phyloP scores from a whole-genome alignment of 2,113 vertebrate genomes.

The Lasiurus borealis region DNA sequence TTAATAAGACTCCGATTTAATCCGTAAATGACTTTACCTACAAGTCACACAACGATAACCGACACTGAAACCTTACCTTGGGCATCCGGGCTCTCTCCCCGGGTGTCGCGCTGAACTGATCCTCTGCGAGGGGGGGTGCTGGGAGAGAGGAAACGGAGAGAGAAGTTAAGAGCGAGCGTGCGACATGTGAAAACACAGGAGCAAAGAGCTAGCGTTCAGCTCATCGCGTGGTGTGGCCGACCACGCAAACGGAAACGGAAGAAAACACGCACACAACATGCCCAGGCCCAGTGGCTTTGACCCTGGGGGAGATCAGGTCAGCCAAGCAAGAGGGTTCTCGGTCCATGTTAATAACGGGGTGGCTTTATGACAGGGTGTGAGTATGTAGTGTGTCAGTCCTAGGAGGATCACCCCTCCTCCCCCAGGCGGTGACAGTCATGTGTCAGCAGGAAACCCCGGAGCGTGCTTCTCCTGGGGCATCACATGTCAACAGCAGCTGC shows the following conservation, averaged over 20 bases:
- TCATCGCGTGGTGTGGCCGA: conserved; percentile 64
- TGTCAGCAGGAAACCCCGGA: not conserved
- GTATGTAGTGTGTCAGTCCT: not conserved
- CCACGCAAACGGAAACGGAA: conserved; percentile 64
- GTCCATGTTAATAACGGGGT: conserved; percentile 66
- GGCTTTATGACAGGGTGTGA: not conserved
- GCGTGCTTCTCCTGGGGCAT: not conserved
- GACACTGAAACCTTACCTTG: conserved; percentile 84
- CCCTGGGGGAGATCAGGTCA: no score
- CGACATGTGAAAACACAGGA: conserved; percentile 60
- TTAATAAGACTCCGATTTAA: not conserved
- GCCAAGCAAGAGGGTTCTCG: conserved; percentile 68
- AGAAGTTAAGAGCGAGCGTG: conserved; percentile 61
- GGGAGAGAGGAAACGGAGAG: not conserved
- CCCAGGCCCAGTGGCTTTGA: conserved; percentile 69
- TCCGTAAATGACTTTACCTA: not conserved
- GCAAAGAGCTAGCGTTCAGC: conserved; percentile 18
- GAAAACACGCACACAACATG: conserved; percentile 58
- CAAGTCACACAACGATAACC: not conserved
- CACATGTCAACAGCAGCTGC: not conserved
- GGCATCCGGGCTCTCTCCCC: conserved; percentile 87
- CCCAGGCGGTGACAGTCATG: not conserved
- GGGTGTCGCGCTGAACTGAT: conserved; percentile 82
- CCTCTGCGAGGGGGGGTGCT: conserved; percentile 84
- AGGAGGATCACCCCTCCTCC: not conserved